Base-by-base conservation (phyloP, 2,113 vertebrate species). In the Otis tarda region DNA sequence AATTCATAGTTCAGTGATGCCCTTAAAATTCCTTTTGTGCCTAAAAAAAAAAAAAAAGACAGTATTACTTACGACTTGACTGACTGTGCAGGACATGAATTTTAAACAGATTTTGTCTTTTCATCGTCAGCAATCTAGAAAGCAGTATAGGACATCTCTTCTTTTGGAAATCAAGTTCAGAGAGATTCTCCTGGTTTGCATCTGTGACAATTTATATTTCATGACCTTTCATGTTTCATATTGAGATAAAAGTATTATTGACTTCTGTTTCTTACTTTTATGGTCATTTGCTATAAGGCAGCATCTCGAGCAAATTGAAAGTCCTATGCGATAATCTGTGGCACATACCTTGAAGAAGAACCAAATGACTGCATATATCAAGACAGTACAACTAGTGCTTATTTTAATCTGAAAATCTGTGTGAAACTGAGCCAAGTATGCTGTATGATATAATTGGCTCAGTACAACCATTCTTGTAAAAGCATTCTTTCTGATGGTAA, bases 351-450 rank as follows among this genome's bases (percentile, higher is more conserved):
- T 55, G 37, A 69, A 69, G 31, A 94, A 90, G 50, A 84, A 61
- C 25, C 64, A 89, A 88, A 81, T 90, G 53, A 75, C 43, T 92
- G 43, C 21, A 64, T 93, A 37, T 89, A 79, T 82, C 76, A 83
- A 83, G 50, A 47, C 28, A 70, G 47, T 87, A 43, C 23, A 87
- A 56, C 55, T 71, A 64, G 47, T 84, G 30, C 83, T 87, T 94
- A 60, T 95, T 90, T 92, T 67, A 78, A 78, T 63, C 52, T 71
- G 30, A 89, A 89, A 93, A 94, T 93, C 52, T 77, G 22, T 89
- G 74, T 74, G 86, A 97, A 92, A 75, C 52, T 39, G 64, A 94
- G 83, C 76, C 89, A 95, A 89, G 24, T 90, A 19, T 39, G 50
- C 79, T 81, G 43, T 55, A 27, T 74, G 59, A 90, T 83, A 67